Conservation (phyloP, 2,797 vertebrate species). For the Champsocephalus gunnari region DNA sequence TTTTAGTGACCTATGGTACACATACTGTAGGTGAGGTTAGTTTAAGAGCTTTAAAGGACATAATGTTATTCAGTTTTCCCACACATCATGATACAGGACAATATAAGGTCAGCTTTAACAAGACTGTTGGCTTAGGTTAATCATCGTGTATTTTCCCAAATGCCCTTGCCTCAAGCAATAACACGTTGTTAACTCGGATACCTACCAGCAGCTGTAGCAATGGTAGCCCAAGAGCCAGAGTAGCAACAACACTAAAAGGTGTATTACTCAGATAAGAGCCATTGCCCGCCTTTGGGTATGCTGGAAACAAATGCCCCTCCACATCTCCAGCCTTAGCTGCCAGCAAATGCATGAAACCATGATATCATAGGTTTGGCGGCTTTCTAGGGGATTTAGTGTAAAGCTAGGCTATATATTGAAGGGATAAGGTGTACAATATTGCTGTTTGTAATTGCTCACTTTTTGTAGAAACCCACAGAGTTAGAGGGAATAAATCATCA, state of each 20-base stretch:
- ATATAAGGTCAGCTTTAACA: constrained; percentile 28
- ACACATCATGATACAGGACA: neutral
- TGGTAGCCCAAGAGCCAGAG: neutral
- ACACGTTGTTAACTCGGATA: constrained; percentile 22
- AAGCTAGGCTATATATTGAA: constrained; percentile 6
- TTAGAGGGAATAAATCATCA: constrained; percentile 11
- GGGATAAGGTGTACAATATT: neutral
- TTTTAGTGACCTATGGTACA: neutral
- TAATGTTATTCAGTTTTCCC: constrained; percentile 10
- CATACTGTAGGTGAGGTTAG: neutral
- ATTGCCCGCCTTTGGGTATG: constrained; percentile 37
- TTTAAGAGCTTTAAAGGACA: constrained; percentile 1
- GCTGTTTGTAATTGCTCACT: constrained; percentile 23
- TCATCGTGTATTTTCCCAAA: constrained; percentile 26
- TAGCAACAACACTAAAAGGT: constrained; percentile 24
- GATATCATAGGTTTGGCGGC: constrained; percentile 2
- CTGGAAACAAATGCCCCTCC: constrained; percentile 46
- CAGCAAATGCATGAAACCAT: constrained; percentile 26
- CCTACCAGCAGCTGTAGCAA: constrained; percentile 28
- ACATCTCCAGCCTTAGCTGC: constrained; percentile 28
- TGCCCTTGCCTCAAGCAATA: constrained; percentile 38
- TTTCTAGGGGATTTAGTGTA: constrained; percentile 26
- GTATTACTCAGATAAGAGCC: constrained; percentile 51
- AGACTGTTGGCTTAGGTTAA: constrained; percentile 23
- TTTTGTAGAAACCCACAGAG: constrained; percentile 13